Percentiles rank a stretch among this genome's conserved stretches.
phyloP scores from a whole-genome alignment of 2,113 vertebrate genomes.

The Ondatra zibethicus region DNA sequence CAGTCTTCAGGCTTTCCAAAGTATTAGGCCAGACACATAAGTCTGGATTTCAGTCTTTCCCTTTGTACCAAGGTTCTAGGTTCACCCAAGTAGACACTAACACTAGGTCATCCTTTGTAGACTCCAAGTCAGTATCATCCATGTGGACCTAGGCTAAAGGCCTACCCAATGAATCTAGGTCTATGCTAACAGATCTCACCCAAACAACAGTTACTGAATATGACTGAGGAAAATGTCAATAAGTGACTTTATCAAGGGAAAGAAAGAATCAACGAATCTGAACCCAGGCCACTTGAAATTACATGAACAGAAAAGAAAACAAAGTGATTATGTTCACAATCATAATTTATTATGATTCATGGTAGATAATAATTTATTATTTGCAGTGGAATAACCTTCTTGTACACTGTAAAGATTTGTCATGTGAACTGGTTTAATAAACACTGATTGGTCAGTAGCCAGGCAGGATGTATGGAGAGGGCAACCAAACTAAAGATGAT shows the following conservation, averaged over 20 bases:
- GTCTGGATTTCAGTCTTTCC: background rate
- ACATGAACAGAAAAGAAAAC: background rate
- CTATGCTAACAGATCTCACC: background rate
- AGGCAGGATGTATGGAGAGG: too few species aligned
- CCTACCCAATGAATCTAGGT: too few species aligned
- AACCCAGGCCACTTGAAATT: background rate
- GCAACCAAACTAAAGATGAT: too few species aligned
- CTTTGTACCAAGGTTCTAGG: background rate
- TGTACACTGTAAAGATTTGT: too few species aligned
- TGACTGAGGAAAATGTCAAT: background rate
- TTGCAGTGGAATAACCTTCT: too few species aligned
- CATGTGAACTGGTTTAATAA: too few species aligned
- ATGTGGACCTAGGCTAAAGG: background rate
- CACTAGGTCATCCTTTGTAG: background rate
- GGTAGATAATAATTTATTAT: background rate
- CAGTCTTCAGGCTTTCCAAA: background rate
- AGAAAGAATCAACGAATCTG: background rate
- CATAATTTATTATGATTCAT: background rate
- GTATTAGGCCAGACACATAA: background rate
- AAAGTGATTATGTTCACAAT: background rate
- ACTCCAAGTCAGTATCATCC: background rate
- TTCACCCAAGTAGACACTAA: background rate
- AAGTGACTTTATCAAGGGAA: background rate
- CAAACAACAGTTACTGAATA: background rate
- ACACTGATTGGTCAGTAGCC: too few species aligned